Evolutionary conservation across 2,888 invertebrate genomes (phyloP), one percentile per base, ranked within the genome.

Genomic region (Myopa testacea): DNA sequence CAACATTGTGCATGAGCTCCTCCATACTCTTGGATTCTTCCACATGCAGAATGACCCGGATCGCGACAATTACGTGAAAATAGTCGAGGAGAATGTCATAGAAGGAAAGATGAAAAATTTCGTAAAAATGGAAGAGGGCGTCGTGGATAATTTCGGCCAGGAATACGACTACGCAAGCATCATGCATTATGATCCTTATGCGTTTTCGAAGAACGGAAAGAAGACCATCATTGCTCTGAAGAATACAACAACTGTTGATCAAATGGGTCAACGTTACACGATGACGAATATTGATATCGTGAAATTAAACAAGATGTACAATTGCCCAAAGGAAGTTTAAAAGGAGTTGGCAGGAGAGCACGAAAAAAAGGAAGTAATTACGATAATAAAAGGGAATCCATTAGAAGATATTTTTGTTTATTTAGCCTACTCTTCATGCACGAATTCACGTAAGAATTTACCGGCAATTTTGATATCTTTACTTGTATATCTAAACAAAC

Each of bases 41-140:
- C 95, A 95, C 85, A 95, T 95, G 84, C 95, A 95, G 86, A 95
- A 93, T 84, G 91, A 95, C 0, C 91, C 91, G 4, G 93, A 95
- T 85, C 90, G 95, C 0, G 95, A 95, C 85, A 91, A 93, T 37
- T 94, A 91, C 83, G 93, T 94, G 0, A 88, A 84, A 0, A 91
- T 95, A 67, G 89, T 90, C 4, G 79, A 79, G 74, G 88, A 87
- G 38, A 88, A 89, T 74, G 87, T 89, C 19, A n/a, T 86, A 85
- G 78, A 86, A 91, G 94, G 93, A 1, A 90, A 91, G 8, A 91
- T 92, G 82, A 88, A 88, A 72, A 95, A 95, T 88, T 95, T 95
- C 86, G 91, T 91, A 77, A 95, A 94, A 86, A 91, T 93, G 0
- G 90, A 91, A 38, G 85, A 89, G 5, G 87, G 89, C 4, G 89